Base-by-base conservation (phyloP, 2,113 vertebrate species). In the Paedocypris sp. region DNA sequence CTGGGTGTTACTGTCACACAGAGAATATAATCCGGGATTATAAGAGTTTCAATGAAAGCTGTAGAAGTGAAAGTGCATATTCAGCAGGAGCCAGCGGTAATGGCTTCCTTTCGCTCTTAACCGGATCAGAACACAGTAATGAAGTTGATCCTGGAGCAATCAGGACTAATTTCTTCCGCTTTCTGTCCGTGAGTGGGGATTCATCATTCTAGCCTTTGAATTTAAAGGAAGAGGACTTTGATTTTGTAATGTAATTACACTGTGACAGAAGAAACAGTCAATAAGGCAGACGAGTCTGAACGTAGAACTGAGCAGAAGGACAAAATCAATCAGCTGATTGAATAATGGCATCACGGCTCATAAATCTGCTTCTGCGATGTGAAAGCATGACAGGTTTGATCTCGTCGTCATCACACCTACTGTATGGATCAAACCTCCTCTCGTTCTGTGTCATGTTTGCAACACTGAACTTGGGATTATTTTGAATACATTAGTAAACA, bases 311-410 rank as follows among this genome's bases (percentile, higher is more conserved):
- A 66, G 86, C 80, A 82, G 85, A 88, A 91, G 92, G 89, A 91
- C 86, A 93, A 92, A 94, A 94, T 96, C 91, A 90, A 95, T 96
- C 87, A 86, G 83, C 84, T 95, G 92, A 96, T 94, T 96, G 92
- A 93, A 96, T 96, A 88, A 93, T 77, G 79, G 79, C 79, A 81
- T 83, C 85, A 83, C 79, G 77, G 74, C 71, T 76, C 69, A 79
- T 84, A 84, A 82, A 84, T 83, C 80, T 77, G 70, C 72, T 75
- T 73, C 76, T 83, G 84, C 81, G 79, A 77, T 78, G 76, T 76
- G 75, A 45, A 61, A 74, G 70, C 64, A 62, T 66, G 62, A 42
- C 35, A 60, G 67, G 60, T 38, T 75, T 71, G 22, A 29, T 68
- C 63, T 64, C 70, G 68, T 56, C 1, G 69, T 77, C 72, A 71